Conservation (phyloP, 2,888 invertebrate species). For the Corythucha ciliata region DNA sequence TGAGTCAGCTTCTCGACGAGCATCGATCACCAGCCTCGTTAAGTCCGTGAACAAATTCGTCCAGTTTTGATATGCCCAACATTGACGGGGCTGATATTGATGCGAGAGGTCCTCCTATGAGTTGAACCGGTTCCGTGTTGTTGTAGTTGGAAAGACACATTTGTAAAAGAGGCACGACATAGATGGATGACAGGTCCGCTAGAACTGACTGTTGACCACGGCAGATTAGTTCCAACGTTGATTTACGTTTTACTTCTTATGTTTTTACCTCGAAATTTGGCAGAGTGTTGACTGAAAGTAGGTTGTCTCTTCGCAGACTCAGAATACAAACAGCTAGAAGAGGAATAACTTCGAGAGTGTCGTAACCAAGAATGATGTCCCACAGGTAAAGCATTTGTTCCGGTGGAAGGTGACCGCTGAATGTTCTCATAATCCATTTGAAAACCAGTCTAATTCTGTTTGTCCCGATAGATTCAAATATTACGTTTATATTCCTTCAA, state of each 20-base stretch:
- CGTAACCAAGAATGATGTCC: conserved; percentile 87
- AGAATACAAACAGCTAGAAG: conserved; percentile 76
- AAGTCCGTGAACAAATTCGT: too few relatives aligned
- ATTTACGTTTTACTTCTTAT: neutral
- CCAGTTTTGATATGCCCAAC: too few relatives aligned
- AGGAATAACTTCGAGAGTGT: conserved; percentile 81
- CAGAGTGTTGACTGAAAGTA: conserved; percentile 62
- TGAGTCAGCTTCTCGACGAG: too few relatives aligned
- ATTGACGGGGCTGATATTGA: too few relatives aligned
- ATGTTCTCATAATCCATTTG: conserved; percentile 94
- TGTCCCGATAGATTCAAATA: neutral
- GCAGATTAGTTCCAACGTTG: too few relatives aligned
- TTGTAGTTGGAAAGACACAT: conserved; percentile 52
- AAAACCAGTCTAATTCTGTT: conserved; percentile 80
- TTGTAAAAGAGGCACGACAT: conserved; percentile 75
- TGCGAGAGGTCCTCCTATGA: too few relatives aligned
- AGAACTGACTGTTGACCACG: conserved; percentile 57
- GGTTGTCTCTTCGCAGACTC: conserved; percentile 75
- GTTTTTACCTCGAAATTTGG: conserved; percentile 60
- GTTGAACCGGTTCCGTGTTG: too few relatives aligned
- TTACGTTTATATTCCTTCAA: neutral
- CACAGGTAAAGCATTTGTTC: conserved; percentile 85
- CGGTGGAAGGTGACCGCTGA: conserved; percentile 87
- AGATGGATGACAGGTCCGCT: conserved; percentile 77
- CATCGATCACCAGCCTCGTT: too few relatives aligned